These are phyloP conservation scores for Arion vulgaris DNA, from an alignment of 1,140 invertebrate species.

Conservation along the genomic window DNA sequence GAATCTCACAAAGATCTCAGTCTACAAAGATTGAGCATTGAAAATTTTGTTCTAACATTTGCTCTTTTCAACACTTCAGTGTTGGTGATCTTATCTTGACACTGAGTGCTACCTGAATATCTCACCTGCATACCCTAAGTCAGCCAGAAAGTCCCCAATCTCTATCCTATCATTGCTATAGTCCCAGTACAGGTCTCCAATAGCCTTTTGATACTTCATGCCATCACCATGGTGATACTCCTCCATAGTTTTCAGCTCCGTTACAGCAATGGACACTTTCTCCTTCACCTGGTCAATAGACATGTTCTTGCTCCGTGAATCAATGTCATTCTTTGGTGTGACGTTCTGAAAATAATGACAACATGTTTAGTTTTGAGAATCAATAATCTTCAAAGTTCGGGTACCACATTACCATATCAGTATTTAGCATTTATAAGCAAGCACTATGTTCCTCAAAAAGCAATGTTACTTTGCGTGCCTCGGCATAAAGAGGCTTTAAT, in stretches of 20 bases:
- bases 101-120: neutral
- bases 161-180: conserved; percentile 51
- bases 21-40: too few species aligned
- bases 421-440: too few species aligned
- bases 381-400: too few species aligned
- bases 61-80: too few species aligned
- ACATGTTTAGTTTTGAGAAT: neutral
- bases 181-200: conserved; percentile 67
- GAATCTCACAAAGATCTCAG: too few species aligned
- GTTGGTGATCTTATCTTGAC: too few species aligned
- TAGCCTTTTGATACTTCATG: conserved; percentile 62
- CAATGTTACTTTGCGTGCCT: too few species aligned
- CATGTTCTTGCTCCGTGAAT: conserved; percentile 46
- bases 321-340: conserved; percentile 19
- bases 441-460: too few species aligned
- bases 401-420: too few species aligned
- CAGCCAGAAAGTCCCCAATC: conserved; percentile 56
- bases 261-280: conserved; percentile 52
- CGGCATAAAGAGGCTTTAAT: too few species aligned
- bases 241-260: conserved; percentile 55
- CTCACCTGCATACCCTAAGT: conserved; percentile 62
- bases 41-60: too few species aligned
- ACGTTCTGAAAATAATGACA: conserved; percentile 1
- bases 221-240: conserved; percentile 63
- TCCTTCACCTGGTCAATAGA: conserved; percentile 52